Evolutionary conservation across 2,888 invertebrate genomes (phyloP), one percentile per base, ranked within the genome.

Genomic region (Drosophila tanythrix): DNA sequence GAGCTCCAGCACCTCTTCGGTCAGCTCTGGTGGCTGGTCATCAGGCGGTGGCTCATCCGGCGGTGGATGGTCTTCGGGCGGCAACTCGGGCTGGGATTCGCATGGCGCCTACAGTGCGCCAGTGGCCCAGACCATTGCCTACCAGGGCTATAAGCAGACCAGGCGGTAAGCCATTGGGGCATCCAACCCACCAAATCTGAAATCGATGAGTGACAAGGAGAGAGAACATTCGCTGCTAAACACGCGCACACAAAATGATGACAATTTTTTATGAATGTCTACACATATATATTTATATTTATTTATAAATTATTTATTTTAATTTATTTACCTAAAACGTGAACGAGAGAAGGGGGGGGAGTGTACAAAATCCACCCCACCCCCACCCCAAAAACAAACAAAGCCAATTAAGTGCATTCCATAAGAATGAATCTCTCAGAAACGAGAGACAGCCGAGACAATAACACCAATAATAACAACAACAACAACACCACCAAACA

Each of bases 91-190:
- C 78, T 93, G 93, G 92, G 93, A 93, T 64, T 82, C 92, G 36
- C 93, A 94, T 70, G 94, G 94, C 36, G 93, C 94, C 72, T 94
- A 94, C 91, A 94, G 94, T 79, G 92, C 94, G 64, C 94, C 94
- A 52, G 93, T 94, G 66, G 94, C 94, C 57, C 94, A 94, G 90
- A 92, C 93, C 40, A 88, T 94, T 66, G 94, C 94, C 68, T 94
- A 94, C 91, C 92, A 92, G 73, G 94, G 93, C 74, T 94, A 94
- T 90, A 93, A 93, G 77, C 92, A 91, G 85, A 88, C 91, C 81
- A 90, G 92, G 79, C 93, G 93, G 89, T 93, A 93, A 92, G 79
- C 84, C 48, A 52, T 61, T 7, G 29, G 8, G 70, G 2, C 38
- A 38, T 56, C 38, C 59, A 56, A 62, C 29, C 66, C 59, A 58